Evolutionary conservation across 35 echinoderm and acorn worm genomes (phyloP), one percentile per base, ranked within the genome.

Genomic region (Apostichopus californicus): DNA sequence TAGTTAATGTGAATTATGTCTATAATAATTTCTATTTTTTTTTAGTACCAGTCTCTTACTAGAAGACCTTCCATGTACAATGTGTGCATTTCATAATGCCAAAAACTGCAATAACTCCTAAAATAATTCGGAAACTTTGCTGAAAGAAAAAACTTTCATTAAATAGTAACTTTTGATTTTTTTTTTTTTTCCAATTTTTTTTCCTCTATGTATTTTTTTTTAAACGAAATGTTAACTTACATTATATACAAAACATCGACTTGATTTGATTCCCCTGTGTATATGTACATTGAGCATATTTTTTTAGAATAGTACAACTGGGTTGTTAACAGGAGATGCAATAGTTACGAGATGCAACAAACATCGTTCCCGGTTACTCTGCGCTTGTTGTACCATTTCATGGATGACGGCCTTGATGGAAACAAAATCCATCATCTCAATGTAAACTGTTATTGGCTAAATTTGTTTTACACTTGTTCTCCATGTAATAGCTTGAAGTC

Each of bases 191-290:
- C 34, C 34, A 46, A 3, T 46, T 46, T 68, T 68, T 68, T 68
- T 9, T 68, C 63, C 15, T 66, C 15, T 9, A 14, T 68, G 6
- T 68, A 14, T 55, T 83, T 55, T 5, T 58, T 85, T 85, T 59
- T 22, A 54, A 85, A 85, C 55, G 25, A 85, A 85, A 85, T 85
- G 81, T 85, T 46, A 85, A 85, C 81, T 85, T 85, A 85, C 81
- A 85, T 85, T 85, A 85, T 85, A 85, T 85, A 85, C 81, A 85
- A 85, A 61, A 85, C 81, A 85, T 85, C 10, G 17, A 85, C 17
- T 18, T 81, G 8, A 15, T 28, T 80, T 60, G 14, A 17, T 85
- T 52, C 20, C 55, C 81, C 55, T 83, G 9, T 83, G 3, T 80
- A 24, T 85, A 85, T 85, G 57, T 85, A 85, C 81, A 85, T 55